Conservation (phyloP, 2,888 invertebrate genomes). For the Acanthosepion lycidas region DNA sequence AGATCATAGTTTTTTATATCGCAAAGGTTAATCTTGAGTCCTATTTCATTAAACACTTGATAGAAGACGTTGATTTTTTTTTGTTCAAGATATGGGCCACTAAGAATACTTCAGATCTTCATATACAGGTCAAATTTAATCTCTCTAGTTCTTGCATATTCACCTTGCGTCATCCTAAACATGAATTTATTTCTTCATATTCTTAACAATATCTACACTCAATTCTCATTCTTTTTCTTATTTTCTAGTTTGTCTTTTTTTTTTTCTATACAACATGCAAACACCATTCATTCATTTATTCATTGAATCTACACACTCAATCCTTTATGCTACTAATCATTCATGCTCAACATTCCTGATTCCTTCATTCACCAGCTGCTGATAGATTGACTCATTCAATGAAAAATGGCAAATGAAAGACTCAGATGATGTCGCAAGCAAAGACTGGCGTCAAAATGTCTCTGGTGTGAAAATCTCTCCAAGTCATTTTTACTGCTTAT, state of each 20-base stretch:
- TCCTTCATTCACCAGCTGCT: neutral
- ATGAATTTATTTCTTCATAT: neutral
- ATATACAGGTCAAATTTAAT: too few relatives aligned
- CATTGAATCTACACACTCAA: neutral
- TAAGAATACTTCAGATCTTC: too few relatives aligned
- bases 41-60: too few relatives aligned
- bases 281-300: neutral
- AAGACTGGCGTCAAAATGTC: neutral
- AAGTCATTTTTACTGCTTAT: neutral
- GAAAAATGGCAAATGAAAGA: neutral
- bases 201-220: neutral
- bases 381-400: neutral
- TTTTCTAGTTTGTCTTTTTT: neutral
- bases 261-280: neutral
- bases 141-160: neutral
- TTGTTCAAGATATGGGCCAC: too few relatives aligned
- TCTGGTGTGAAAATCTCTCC: conserved; percentile 6
- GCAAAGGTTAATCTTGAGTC: too few relatives aligned
- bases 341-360: neutral
- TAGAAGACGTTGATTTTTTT: too few relatives aligned
- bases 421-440: neutral
- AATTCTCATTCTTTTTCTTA: neutral
- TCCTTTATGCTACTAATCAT: neutral
- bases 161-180: neutral
- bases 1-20: too few relatives aligned